These are phyloP conservation scores for Bothrops jararaca DNA, from an alignment of 2,113 vertebrate species.

Conservation along the genomic window DNA sequence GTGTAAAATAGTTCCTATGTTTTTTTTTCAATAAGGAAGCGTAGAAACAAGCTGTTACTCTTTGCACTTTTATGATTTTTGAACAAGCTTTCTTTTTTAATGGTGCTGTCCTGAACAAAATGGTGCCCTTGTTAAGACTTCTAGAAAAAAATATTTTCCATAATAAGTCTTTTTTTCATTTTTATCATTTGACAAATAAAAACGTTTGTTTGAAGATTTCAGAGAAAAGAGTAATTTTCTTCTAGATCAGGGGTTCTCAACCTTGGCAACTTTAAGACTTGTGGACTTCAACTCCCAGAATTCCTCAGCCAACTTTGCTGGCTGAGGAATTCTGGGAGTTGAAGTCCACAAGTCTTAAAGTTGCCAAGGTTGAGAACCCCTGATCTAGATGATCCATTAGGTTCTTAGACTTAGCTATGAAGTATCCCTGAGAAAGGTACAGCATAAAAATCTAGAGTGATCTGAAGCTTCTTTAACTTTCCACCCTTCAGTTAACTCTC, in stretches of 20 bases:
- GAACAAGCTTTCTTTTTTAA: slow-evolving; percentile 33
- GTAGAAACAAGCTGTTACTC: slow-evolving; percentile 13
- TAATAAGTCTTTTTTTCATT: neutral
- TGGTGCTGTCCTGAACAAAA: slow-evolving; percentile 37
- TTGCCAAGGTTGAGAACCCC: too few relatives aligned
- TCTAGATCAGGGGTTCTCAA: too few relatives aligned
- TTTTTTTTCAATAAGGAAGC: slow-evolving; percentile 27
- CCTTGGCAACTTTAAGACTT: too few relatives aligned
- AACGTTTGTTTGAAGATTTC: neutral
- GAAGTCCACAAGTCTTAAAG: too few relatives aligned
- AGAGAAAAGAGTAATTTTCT: neutral
- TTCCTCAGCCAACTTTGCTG: too few relatives aligned
- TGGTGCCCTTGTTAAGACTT: slow-evolving; percentile 28
- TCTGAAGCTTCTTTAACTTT: neutral
- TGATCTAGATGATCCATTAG: neutral
- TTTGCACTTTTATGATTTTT: slow-evolving; percentile 43
- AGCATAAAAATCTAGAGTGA: neutral
- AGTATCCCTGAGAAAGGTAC: neutral
- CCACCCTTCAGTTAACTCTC: neutral
- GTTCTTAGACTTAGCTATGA: neutral
- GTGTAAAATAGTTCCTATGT: neutral
- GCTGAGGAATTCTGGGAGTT: too few relatives aligned
- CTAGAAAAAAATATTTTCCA: slow-evolving; percentile 22
- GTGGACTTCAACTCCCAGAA: too few relatives aligned
- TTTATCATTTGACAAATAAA: neutral